Evolutionary conservation across 2,113 vertebrate genomes (phyloP).

Genomic region (Sakesphorus luctuosus): DNA sequence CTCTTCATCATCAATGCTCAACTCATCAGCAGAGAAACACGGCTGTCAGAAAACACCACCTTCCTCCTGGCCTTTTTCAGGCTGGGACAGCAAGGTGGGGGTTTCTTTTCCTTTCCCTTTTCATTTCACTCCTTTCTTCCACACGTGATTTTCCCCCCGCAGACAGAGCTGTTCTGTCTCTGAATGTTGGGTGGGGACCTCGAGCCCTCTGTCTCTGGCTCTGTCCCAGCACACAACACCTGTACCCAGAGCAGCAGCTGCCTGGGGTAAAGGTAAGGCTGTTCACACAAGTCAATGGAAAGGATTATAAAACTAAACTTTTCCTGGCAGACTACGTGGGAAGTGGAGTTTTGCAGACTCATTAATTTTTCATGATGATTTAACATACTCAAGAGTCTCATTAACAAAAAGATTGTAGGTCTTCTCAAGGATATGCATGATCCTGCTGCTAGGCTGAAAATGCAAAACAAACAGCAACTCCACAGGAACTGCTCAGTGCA

Average conservation of each 20-base stretch:
- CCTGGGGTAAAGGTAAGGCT: not conserved
- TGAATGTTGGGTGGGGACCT: not conserved
- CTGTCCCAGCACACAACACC: not conserved
- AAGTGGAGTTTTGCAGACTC: constrained; percentile 49
- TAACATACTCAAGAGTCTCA: constrained; percentile 21
- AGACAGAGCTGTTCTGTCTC: not conserved
- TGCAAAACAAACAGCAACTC: not conserved
- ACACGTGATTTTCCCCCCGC: not conserved
- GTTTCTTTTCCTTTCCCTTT: not conserved
- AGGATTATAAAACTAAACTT: constrained; percentile 11
- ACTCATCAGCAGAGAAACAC: not conserved
- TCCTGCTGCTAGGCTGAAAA: not conserved
- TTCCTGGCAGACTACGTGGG: constrained; percentile 19
- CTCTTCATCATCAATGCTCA: not conserved
- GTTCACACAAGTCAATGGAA: not conserved
- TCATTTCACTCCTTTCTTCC: not conserved
- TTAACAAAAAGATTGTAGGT: not conserved
- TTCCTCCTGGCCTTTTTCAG: not conserved
- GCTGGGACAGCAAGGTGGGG: not conserved
- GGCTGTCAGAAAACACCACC: not conserved
- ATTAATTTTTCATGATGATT: constrained; percentile 60
- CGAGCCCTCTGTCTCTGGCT: not conserved
- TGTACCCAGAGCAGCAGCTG: not conserved
- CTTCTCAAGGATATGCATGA: not conserved
- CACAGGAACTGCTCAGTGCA: not conserved